phyloP scores from a whole-genome alignment of 2,113 vertebrate species.

The Sebastes schlegelii region DNA sequence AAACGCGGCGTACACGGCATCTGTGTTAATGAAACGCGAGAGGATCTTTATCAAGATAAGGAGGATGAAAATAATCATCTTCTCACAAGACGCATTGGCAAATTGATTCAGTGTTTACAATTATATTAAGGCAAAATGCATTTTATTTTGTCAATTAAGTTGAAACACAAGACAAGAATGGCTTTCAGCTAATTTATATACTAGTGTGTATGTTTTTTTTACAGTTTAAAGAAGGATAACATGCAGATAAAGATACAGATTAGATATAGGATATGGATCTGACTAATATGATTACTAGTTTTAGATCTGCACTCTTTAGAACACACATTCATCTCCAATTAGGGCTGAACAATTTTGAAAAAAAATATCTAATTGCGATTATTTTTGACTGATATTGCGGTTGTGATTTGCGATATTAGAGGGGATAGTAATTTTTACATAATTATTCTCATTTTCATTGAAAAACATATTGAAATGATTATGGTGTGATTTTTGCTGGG shows the following conservation, averaged over 20 bases:
- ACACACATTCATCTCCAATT: no score
- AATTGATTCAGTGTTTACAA: slow-evolving; percentile 30
- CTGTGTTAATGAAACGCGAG: slow-evolving; percentile 43
- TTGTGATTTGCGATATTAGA: no score
- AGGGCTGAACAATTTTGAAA: no score
- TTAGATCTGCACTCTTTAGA: background rate
- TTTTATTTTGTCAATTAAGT: slow-evolving; percentile 9
- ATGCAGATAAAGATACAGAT: slow-evolving; percentile 8
- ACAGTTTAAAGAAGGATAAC: slow-evolving; percentile 2
- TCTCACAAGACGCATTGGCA: slow-evolving; percentile 17
- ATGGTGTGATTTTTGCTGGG: no score
- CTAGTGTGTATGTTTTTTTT: background rate
- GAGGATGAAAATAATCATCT: slow-evolving; percentile 28
- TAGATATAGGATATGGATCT: background rate
- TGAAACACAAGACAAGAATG: background rate
- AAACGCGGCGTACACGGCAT: slow-evolving; percentile 2
- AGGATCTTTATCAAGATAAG: slow-evolving; percentile 53
- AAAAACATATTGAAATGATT: no score
- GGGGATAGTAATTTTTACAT: no score
- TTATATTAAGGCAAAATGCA: background rate
- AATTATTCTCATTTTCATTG: no score
- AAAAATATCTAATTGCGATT: no score
- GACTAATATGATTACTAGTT: background rate
- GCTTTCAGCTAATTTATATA: slow-evolving; percentile 14
- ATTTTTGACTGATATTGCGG: no score